Conservation (phyloP, 35 echinoderm and acorn worm species). For the Heliocidaris erythrogramma region DNA sequence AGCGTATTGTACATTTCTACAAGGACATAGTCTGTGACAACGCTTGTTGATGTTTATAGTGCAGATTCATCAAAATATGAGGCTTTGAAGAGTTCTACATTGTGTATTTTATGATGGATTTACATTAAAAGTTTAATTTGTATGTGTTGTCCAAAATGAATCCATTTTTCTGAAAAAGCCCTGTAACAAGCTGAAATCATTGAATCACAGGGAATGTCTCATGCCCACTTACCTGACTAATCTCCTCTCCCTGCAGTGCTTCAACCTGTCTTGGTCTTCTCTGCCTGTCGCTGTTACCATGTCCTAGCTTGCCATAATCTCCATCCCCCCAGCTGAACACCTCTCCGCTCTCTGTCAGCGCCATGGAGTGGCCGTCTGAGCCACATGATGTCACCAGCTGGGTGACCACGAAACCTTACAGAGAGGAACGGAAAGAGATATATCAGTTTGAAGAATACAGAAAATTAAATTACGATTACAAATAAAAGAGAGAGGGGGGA, state of each 20-base stretch:
- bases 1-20: no score
- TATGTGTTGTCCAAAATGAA: background rate
- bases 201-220: background rate
- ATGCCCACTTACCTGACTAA: conserved; percentile 69
- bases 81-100: no score
- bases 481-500: background rate
- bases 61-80: no score
- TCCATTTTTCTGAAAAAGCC: background rate
- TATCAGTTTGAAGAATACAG: background rate
- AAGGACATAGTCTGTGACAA: no score
- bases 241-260: conserved; percentile 93
- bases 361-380: conserved; percentile 98
- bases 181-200: background rate
- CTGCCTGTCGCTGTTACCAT: conserved; percentile 97
- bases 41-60: no score
- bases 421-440: background rate
- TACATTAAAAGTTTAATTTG: no score
- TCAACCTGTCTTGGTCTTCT: conserved; percentile 91
- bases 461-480: background rate
- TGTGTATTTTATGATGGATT: no score
- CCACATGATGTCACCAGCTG: conserved; percentile 97
- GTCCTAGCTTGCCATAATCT: conserved; percentile 97
- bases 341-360: conserved; percentile 96
- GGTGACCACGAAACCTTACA: conserved; percentile 91
- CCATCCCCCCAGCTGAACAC: conserved; percentile 99